A percentile compares a stretch with the other conserved stretches of the same genome.
These are phyloP conservation scores for Lepidochitona cinerea DNA, from an alignment of 2,888 invertebrate genomes.

Conservation along the genomic window DNA sequence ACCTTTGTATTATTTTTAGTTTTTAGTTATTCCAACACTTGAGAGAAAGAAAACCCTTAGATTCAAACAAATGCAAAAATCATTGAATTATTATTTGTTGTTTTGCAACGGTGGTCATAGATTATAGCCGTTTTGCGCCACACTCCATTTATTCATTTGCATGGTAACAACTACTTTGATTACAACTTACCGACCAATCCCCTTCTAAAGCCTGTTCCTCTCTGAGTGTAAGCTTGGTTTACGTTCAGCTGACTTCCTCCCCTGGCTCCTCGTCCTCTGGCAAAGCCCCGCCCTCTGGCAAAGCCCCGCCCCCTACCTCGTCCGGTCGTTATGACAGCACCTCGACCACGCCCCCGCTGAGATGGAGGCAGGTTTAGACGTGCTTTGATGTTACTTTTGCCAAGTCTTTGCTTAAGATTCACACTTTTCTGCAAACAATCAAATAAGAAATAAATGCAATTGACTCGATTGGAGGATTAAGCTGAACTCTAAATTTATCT, in stretches of 20 bases:
- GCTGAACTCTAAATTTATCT: no score
- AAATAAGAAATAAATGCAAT: no score
- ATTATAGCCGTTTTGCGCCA: no score
- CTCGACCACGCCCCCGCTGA: slow-evolving; percentile 36
- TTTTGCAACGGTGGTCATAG: no score
- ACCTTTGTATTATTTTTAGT: no score
- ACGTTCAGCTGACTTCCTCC: neutral
- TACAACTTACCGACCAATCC: neutral
- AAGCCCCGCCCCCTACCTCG: slow-evolving; percentile 29
- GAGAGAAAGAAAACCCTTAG: no score
- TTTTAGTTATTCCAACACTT: no score
- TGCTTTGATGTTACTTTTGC: slow-evolving; percentile 51
- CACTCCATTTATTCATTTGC: no score
- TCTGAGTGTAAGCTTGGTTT: neutral
- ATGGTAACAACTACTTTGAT: no score
- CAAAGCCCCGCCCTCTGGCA: slow-evolving; percentile 19
- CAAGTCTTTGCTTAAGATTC: slow-evolving; percentile 43
- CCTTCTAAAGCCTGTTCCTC: neutral
- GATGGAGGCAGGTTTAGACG: slow-evolving; percentile 49
- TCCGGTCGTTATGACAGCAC: slow-evolving; percentile 20
- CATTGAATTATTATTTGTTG: no score
- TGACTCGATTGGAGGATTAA: no score
- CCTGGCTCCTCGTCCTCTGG: slow-evolving; percentile 41
- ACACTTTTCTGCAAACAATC: slow-evolving; percentile 34
- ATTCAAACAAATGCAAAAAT: no score